These are phyloP conservation scores for Odontomachus brunneus DNA, from an alignment of 1,140 invertebrate species.

Conservation along the genomic window DNA sequence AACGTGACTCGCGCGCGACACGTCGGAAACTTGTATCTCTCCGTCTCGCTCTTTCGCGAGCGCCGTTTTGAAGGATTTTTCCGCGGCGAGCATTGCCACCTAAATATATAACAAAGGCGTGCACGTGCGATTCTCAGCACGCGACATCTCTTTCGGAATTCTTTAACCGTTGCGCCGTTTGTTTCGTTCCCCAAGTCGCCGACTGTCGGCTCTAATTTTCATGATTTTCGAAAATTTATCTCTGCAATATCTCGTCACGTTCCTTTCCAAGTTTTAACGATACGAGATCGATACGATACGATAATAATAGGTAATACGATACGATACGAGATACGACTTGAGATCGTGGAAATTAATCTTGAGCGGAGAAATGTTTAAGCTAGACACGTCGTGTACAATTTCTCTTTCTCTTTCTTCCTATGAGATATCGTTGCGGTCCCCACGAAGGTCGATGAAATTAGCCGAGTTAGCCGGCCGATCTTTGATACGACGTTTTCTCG, in stretches of 20 bases:
- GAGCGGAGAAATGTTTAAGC: no score
- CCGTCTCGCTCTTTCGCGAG: neutral
- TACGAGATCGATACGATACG: no score
- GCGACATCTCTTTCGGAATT: neutral
- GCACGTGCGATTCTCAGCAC: neutral
- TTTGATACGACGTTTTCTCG: neutral
- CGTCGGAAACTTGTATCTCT: slow-evolving; percentile 51
- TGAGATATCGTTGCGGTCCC: neutral
- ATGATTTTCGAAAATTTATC: neutral
- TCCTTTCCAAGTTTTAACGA: no score
- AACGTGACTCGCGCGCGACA: slow-evolving; percentile 71
- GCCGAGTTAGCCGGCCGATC: neutral
- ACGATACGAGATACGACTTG: no score
- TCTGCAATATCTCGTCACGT: no score
- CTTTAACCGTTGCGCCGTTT: no score
- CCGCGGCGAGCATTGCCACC: neutral
- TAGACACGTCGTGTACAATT: neutral
- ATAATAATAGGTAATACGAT: no score
- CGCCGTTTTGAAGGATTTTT: slow-evolving; percentile 59
- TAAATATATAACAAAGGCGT: slow-evolving; percentile 37
- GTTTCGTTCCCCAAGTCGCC: no score
- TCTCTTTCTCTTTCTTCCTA: neutral
- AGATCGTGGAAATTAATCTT: no score
- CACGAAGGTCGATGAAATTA: neutral
- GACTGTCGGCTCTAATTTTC: no score